Evolutionary conservation across 2,113 vertebrate species (phyloP).

Genomic region (Psophia crepitans): DNA sequence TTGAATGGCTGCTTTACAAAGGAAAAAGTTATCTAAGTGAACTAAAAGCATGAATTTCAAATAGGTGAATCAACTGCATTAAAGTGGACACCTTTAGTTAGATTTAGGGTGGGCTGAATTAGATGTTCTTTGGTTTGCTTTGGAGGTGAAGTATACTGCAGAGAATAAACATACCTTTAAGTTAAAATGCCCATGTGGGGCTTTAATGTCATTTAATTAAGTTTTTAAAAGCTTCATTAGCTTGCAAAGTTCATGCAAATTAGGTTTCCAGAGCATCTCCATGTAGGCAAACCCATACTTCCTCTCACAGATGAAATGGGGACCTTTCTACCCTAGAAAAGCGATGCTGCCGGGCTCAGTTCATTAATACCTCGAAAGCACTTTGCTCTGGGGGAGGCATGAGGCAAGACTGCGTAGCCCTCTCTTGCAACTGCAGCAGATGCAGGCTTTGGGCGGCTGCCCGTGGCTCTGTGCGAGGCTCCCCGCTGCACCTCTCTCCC

Average conservation of each 20-base stretch:
- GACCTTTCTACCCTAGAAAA: neutral
- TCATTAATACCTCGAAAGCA: neutral
- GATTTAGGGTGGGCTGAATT: neutral
- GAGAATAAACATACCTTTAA: neutral
- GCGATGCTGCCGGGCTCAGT: neutral
- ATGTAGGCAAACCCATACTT: neutral
- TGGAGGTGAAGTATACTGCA: neutral
- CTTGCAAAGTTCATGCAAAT: neutral
- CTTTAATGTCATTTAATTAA: neutral
- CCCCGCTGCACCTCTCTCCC: neutral
- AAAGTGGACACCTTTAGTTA: neutral
- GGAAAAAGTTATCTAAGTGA: neutral
- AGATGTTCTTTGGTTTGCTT: neutral
- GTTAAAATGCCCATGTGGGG: neutral
- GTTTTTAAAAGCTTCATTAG: neutral
- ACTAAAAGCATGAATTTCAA: neutral
- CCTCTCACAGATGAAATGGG: neutral
- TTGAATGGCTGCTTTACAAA: neutral
- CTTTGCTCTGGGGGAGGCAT: neutral
- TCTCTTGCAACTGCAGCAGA: neutral
- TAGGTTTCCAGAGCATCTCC: neutral
- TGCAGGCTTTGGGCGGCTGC: neutral
- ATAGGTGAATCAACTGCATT: neutral
- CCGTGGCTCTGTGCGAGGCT: neutral
- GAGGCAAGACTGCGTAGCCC: rapidly evolving